Percentiles rank a stretch among this genome's conserved stretches.
Conservation (phyloP, 2,888 invertebrate genomes). For the Meiosimyza platycephala region DNA sequence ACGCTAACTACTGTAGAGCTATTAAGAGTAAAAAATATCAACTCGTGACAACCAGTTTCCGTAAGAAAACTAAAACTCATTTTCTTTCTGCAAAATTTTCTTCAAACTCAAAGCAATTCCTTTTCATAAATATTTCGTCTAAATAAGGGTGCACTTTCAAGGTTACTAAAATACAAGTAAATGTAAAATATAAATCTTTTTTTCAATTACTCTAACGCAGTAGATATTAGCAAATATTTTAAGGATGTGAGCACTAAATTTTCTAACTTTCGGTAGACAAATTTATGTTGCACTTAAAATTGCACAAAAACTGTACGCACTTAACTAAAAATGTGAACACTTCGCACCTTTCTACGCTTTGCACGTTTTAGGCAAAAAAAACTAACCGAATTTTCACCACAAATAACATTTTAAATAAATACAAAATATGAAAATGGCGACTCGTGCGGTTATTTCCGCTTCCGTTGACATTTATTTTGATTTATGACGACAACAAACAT, state of each 20-base stretch:
- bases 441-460: conserved; percentile 31
- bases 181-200: conserved; percentile 12
- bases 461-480: conserved; percentile 49
- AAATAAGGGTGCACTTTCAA: too few species aligned
- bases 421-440: conserved; percentile 24
- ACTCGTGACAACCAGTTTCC: too few species aligned
- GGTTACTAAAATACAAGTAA: too few species aligned
- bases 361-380: background rate
- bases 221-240: too few species aligned
- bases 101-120: too few species aligned
- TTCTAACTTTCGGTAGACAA: background rate
- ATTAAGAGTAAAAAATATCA: too few species aligned
- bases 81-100: too few species aligned
- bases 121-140: too few species aligned
- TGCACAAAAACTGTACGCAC: background rate
- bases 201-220: conserved; percentile 23
- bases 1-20: too few species aligned
- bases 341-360: too few species aligned
- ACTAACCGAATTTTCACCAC: conserved; percentile 19
- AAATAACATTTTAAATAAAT: conserved; percentile 31
- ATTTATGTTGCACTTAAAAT: conserved; percentile 29
- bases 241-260: background rate
- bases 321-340: background rate
- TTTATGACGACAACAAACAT: conserved; percentile 45
- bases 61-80: too few species aligned